Conservation (phyloP, 2,888 invertebrate genomes). For the Eristalinus aeneus region DNA sequence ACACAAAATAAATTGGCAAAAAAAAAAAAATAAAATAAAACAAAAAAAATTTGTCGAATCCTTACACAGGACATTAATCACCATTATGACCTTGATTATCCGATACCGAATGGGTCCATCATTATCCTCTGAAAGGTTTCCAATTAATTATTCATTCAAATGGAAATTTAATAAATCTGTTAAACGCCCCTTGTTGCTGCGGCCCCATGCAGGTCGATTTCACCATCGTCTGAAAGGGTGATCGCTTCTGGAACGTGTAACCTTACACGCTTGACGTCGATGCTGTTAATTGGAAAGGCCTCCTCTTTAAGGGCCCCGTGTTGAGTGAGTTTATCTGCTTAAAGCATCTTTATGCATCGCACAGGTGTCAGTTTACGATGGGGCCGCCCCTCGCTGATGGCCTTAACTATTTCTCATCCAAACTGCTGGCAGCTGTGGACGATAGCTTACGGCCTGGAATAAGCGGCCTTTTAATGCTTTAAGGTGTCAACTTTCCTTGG, state of each 20-base stretch:
- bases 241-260: not conserved
- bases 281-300: constrained; percentile 23
- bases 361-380: constrained; percentile 30
- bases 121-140: not conserved
- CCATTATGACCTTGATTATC: not conserved
- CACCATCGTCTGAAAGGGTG: not conserved
- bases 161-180: constrained; percentile 13
- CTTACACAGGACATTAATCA: constrained; percentile 26
- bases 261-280: not conserved
- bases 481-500: constrained; percentile 63
- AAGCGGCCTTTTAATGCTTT: constrained; percentile 51
- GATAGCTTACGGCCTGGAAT: constrained; percentile 20
- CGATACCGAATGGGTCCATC: not conserved
- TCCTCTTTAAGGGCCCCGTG: constrained; percentile 37
- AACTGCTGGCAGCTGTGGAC: constrained; percentile 36
- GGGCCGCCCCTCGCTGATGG: constrained; percentile 1
- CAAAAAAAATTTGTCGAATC: not conserved
- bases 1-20: not conserved
- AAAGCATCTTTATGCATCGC: constrained; percentile 45
- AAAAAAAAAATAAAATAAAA: not conserved
- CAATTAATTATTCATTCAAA: constrained; percentile 28
- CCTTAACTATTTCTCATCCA: constrained; percentile 38
- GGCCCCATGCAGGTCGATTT: not conserved
- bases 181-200: not conserved
- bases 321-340: constrained; percentile 27